Evolutionary conservation across 2,888 invertebrate species (phyloP), one percentile per base, ranked within the genome.

Genomic region (Drosophila macrothrix): DNA sequence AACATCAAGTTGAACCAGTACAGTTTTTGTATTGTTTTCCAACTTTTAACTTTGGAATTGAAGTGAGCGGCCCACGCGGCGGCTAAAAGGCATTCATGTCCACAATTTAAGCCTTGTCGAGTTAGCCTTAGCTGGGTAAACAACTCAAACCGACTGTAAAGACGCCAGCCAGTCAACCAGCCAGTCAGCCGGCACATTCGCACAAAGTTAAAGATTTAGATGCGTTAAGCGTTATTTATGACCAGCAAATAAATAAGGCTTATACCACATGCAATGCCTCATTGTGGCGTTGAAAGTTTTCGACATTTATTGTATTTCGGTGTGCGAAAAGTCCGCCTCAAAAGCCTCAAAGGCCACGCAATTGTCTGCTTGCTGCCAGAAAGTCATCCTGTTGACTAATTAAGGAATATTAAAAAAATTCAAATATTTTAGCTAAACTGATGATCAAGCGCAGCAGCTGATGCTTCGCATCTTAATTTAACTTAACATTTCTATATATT

Each of bases 191-290:
- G 79, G 71, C 84, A 80, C 80, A 85, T 82, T 82, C 81, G 73
- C 78, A 80, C 83, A 83, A 87, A 88, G 87, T 88, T 88, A 76
- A 88, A 88, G 87, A 88, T 88, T 88, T 88, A 88, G 87, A 88
- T 88, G 87, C 88, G 87, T 88, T 88, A 88, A 88, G 87, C 87
- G 88, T 88, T 87, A 88, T 88, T 88, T 88, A 88, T 88, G 87
- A 87, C 88, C 86, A 41, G 77, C 87, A 88, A 88, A 88, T 88
- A 88, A 88, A 88, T 88, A 88, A 88, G 77, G 87, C 87, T 88
- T 88, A 88, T 84, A 88, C 88, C 87, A 88, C 86, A 88, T 88
- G 87, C 88, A 88, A 88, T 88, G 88, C 84, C 86, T 88, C 88
- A 88, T 88, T 88, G 82, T 82, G 88, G 87, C 82, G 87, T 82